These are phyloP conservation scores for Vanacampus margaritifer DNA, from an alignment of 2,113 vertebrate genomes.

Conservation along the genomic window DNA sequence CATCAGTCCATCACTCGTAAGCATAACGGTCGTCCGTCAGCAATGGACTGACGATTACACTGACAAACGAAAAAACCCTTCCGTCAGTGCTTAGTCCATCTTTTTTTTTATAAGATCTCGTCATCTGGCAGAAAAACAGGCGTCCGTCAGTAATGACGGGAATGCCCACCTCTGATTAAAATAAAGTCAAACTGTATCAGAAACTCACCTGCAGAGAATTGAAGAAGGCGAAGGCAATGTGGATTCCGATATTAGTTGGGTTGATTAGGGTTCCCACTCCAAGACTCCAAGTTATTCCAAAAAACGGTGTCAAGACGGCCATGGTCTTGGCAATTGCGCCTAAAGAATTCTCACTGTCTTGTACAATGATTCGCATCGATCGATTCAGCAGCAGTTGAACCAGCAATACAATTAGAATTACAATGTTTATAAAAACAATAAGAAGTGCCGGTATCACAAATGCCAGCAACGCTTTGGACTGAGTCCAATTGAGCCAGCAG, in stretches of 20 bases:
- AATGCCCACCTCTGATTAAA: neutral
- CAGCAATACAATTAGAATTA: slow-evolving; percentile 74
- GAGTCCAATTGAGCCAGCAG: slow-evolving; percentile 82
- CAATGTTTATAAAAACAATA: slow-evolving; percentile 47
- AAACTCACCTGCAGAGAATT: slow-evolving; percentile 82
- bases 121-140: no score
- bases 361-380: slow-evolving; percentile 19
- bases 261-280: slow-evolving; percentile 43
- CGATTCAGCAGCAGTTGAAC: slow-evolving; percentile 70
- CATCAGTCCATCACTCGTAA: no score
- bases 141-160: no score
- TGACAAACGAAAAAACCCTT: no score
- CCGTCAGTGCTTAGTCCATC: no score
- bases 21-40: no score
- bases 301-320: slow-evolving; percentile 78
- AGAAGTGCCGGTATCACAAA: slow-evolving; percentile 75
- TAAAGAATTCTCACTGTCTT: slow-evolving; percentile 59
- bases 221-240: slow-evolving; percentile 75
- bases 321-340: slow-evolving; percentile 73
- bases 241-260: slow-evolving; percentile 47
- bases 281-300: slow-evolving; percentile 82
- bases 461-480: slow-evolving; percentile 75
- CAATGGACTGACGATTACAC: no score
- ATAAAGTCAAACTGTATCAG: neutral
- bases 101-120: no score